Evolutionary conservation across 1,140 invertebrate species (phyloP), one percentile per base, ranked within the genome.

Genomic region (Micrasema longulum): DNA sequence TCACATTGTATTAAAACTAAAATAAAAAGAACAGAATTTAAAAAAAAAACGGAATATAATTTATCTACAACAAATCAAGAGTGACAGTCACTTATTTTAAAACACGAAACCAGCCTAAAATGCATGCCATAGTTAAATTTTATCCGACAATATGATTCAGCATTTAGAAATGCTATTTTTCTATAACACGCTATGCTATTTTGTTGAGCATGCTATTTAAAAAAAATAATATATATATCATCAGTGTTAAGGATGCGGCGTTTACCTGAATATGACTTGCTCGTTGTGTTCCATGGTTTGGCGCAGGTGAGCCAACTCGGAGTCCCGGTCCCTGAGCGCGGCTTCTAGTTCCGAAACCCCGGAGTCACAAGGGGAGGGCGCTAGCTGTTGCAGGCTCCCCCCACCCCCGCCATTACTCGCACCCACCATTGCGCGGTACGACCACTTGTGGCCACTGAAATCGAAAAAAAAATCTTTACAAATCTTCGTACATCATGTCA

Each of bases 221-320:
- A 60, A 36, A 9, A 5, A 60, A 26, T 2, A 1, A 1, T 1
- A 26, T 1, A 12, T 23, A 22, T 16, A 60, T 11, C 14, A 23
- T 16, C 14, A 10, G 12, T 22, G n/a, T 18, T 62, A n/a, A n/a
- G n/a, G n/a, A n/a, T n/a, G n/a, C n/a, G n/a, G n/a, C n/a, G n/a
- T n/a, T 53, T 52, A 76, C 75, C 71, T 84, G 79, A 92, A 90
- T 76, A 93, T 92, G 70, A 91, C 91, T 79, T 91, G 89, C 79
- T 93, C 91, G 82, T 92, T 93, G 78, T 91, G 89, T 77, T 93
- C 91, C 90, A 93, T 92, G 2, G 91, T 91, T 79, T 92, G 90
- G 18, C 91, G 79, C 14, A 93, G 81, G 76, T 90, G 90, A 50
- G 88, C 88, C 35, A 93, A 87, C 80, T 93, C 91, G 10, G 89